Conservation (phyloP, 2,888 invertebrate genomes). For the Dicyrtoma fusca region DNA sequence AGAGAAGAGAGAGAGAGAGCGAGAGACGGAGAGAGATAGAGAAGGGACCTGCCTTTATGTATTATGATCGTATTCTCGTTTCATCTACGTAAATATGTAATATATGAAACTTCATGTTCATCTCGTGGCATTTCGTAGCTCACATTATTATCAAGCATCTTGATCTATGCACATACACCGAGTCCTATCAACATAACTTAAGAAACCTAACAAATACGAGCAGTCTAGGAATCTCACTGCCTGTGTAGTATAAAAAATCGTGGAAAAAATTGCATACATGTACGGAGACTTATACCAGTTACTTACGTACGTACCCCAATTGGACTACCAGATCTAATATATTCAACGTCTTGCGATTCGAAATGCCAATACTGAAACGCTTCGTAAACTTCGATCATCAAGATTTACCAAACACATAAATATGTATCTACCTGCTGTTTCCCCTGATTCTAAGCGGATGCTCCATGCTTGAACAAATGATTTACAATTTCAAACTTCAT, state of each 20-base stretch:
- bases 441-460: background rate
- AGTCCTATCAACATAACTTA: conserved; percentile 19
- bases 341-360: conserved; percentile 24
- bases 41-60: background rate
- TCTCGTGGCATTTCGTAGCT: conserved; percentile 10
- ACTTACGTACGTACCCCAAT: background rate
- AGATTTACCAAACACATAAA: conserved; percentile 11
- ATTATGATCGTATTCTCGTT: conserved; percentile 13
- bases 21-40: background rate
- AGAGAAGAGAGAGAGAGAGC: conserved; percentile 1
- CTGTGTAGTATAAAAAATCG: background rate
- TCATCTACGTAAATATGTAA: conserved; percentile 16
- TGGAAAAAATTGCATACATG: background rate
- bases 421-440: background rate
- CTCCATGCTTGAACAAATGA: too few species aligned
- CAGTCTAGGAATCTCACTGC: conserved; percentile 7
- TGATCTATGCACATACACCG: conserved; percentile 7
- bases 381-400: conserved; percentile 24
- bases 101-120: conserved; percentile 13
- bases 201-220: background rate
- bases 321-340: conserved; percentile 24
- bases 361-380: conserved; percentile 33
- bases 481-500: too few species aligned
- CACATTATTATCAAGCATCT: conserved; percentile 17
- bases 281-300: too few species aligned